A percentile compares a stretch with the other conserved stretches of the same genome.
These are phyloP conservation scores for Diuraphis noxia DNA, from an alignment of 1,140 invertebrate genomes.

Conservation along the genomic window DNA sequence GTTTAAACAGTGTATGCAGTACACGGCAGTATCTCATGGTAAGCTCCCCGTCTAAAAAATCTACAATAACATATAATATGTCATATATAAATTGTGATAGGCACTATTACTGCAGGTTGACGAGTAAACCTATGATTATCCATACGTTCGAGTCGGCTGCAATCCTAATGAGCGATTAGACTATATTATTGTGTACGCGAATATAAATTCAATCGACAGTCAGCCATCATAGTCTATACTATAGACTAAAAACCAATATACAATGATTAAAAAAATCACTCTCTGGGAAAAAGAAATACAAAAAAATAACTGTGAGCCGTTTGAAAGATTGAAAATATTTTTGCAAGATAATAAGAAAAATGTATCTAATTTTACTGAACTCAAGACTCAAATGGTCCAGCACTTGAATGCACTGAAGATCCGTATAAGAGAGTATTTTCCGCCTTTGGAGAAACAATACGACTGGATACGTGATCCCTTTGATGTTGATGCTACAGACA, in stretches of 20 bases:
- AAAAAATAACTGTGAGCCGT: constrained; percentile 29
- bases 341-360: constrained; percentile 37
- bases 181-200: not conserved
- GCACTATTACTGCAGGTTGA: too few species aligned
- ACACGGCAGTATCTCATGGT: too few species aligned
- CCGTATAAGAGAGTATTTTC: constrained; percentile 36
- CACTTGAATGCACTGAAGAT: constrained; percentile 28
- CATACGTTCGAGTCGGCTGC: not conserved
- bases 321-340: constrained; percentile 31
- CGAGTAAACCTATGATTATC: too few species aligned
- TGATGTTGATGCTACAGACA: constrained; percentile 26
- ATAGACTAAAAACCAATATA: not conserved
- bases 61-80: too few species aligned
- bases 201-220: not conserved
- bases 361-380: constrained; percentile 17
- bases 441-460: constrained; percentile 14
- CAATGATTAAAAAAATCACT: constrained; percentile 19
- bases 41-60: too few species aligned
- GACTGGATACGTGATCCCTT: constrained; percentile 25
- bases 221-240: not conserved
- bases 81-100: too few species aligned
- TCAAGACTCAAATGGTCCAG: not conserved
- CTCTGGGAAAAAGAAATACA: constrained; percentile 18
- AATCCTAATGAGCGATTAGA: not conserved
- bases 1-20: too few species aligned